Evolutionary conservation across 2,113 vertebrate genomes (phyloP), one percentile per base, ranked within the genome.

Genomic region (Podiceps cristatus): DNA sequence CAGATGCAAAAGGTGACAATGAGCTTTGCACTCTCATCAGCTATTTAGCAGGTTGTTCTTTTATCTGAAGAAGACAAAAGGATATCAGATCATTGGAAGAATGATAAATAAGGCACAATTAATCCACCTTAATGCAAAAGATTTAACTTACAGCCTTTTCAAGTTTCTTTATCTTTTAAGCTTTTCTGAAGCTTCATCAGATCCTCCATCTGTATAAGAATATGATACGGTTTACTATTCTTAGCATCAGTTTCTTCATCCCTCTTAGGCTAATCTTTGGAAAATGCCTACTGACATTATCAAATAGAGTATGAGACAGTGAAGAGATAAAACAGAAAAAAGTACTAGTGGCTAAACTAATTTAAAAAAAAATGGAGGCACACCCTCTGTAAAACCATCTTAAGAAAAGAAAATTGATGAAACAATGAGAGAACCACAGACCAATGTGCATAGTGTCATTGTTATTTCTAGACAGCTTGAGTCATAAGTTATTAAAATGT

Each of bases 151-250:
- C 50, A 93, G 25, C 27, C 18, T 63, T 96, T 96, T 71, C 31
- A 91, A 59, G 47, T 81, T 89, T 31, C 23, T 75, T 88, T 88
- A 71, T 83, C 84, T 92, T 89, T 94, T 77, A 88, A 89, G 42
- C 29, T 87, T 58, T 85, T 81, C 55, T 66, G 74, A 96, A 91
- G 10, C 42, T 87, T 60, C 83, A 86, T 71, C 75, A 91, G 78
- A 53, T 71, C 29, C 49, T 95, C 37, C 45, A 58, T 69, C 74
- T 89, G 19, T 52, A 72, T 71, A 83, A 93, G 33, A 69, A 40
- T 88, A 33, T 82, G 49, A 74, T 73, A 64, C 0, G 5, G 28
- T 16, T 83, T 68, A 8, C 27, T 62, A 66, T 66, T 86, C 44
- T 73, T 97, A 85, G n/a, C 35, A 63, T 52, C 35, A 53, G 24